A percentile compares a stretch with the other conserved stretches of the same genome.
Conservation (phyloP, 2,797 vertebrate species). For the Enteromius thamalakanensis region DNA sequence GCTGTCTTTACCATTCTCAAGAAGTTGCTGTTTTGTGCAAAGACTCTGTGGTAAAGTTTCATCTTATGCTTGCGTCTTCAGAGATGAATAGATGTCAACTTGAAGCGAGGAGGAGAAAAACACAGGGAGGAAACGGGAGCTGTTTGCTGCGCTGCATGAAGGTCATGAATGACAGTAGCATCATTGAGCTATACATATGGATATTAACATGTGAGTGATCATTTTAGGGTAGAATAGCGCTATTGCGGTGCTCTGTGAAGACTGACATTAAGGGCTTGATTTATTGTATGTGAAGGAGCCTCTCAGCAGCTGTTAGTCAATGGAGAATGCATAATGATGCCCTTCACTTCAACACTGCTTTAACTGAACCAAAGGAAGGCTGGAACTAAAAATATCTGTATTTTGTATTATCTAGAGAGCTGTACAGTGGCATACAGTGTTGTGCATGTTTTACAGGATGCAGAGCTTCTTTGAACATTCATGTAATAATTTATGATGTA, state of each 20-base stretch:
- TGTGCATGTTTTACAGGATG: background rate
- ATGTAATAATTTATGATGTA: background rate
- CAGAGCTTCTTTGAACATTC: background rate
- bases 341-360: conserved; percentile 42
- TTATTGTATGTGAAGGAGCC: conserved; percentile 35
- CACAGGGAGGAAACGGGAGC: background rate
- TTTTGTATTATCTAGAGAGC: conserved; percentile 22
- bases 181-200: conserved; percentile 16
- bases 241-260: conserved; percentile 20
- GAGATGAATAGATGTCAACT: conserved; percentile 5
- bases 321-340: conserved; percentile 40
- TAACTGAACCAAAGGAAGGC: conserved; percentile 17
- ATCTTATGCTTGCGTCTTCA: background rate
- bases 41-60: background rate
- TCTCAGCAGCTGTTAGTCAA: conserved; percentile 49
- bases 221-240: conserved; percentile 7
- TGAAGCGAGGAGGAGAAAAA: background rate
- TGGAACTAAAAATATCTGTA: conserved; percentile 1
- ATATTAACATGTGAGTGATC: conserved; percentile 39
- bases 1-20: background rate
- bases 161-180: background rate
- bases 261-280: conserved; percentile 43
- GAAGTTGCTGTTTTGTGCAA: conserved; percentile 14
- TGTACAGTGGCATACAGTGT: background rate
- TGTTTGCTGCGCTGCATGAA: conserved; percentile 32